Evolutionary conservation across 1,140 invertebrate species (phyloP), one percentile per base, ranked within the genome.

Genomic region (Schlechtendalia chinensis): DNA sequence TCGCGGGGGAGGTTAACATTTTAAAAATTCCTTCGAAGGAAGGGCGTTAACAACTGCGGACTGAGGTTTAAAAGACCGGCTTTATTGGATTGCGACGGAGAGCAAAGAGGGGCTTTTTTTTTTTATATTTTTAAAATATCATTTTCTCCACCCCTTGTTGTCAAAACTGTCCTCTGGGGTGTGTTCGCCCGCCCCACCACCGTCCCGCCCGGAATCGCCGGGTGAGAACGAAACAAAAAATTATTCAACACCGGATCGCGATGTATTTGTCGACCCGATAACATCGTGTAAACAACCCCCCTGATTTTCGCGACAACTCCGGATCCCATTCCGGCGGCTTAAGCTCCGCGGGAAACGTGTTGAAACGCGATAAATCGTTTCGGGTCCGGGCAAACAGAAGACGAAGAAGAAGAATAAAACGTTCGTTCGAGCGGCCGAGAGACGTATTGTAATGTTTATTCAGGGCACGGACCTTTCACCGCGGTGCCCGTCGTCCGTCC

Each of bases 1-100:
- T 79, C 75, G 56, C 58, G 75, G 22, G 75, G 75, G 75, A 77
- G 75, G 75, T 79, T 79, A 79, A 79, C 56, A 63, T 79, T 79
- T 79, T 79, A 63, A 79, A 79, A 79, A 79, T 79, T 79, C 75
- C 22, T 79, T 47, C 19, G 39, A 14, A 61, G 32, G n/a, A n/a
- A n/a, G 75, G 75, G 75, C 75, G 75, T 79, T 79, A 61, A 61
- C 56, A 61, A 61, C 56, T 47, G 75, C 58, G 58, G 56, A 47
- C 56, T 61, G 75, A 79, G 75, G 75, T 79, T 79, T 79, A 61
- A 61, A 79, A 79, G 56, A 79, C 56, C 75, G 12, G 54, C 22
- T 79, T 79, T 79, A 79, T 79, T 79, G 75, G 75, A 61, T 79
- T 79, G 58, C 27, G 72, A 77, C 47, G 39, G 56, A 79, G 61